Conservation (phyloP, 2,797 vertebrate species). For the Channa striata region DNA sequence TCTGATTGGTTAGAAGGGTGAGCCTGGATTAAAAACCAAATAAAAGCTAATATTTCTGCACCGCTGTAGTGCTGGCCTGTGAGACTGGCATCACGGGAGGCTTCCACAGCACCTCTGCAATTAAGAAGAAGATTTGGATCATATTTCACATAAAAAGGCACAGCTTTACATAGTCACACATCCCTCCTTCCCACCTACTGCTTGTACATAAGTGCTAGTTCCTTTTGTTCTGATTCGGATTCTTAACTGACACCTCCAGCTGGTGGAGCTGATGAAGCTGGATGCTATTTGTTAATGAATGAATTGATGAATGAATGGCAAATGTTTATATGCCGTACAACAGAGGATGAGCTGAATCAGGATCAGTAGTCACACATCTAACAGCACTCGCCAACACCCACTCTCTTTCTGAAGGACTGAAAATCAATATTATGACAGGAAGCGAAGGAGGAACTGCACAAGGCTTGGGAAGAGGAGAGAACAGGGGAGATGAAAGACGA, state of each 20-base stretch:
- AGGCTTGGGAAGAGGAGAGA: not conserved
- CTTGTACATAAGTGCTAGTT: too few relatives aligned
- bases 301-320: not conserved
- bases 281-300: not conserved
- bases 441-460: slow-evolving; percentile 22
- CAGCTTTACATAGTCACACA: too few relatives aligned
- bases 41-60: too few relatives aligned
- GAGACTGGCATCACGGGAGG: too few relatives aligned
- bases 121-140: too few relatives aligned
- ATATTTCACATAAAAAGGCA: too few relatives aligned
- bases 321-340: not conserved
- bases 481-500: not conserved
- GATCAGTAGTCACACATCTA: not conserved
- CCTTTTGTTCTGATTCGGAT: too few relatives aligned
- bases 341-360: not conserved
- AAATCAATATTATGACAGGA: slow-evolving; percentile 57
- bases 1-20: too few relatives aligned
- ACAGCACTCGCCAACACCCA: slow-evolving; percentile 33
- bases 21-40: too few relatives aligned
- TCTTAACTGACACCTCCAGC: not conserved
- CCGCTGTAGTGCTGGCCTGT: too few relatives aligned
- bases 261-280: not conserved
- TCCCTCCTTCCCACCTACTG: too few relatives aligned
- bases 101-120: too few relatives aligned
- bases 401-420: slow-evolving; percentile 1